phyloP scores from a whole-genome alignment of 2,113 vertebrate genomes.

The Microtus pennsylvanicus region DNA sequence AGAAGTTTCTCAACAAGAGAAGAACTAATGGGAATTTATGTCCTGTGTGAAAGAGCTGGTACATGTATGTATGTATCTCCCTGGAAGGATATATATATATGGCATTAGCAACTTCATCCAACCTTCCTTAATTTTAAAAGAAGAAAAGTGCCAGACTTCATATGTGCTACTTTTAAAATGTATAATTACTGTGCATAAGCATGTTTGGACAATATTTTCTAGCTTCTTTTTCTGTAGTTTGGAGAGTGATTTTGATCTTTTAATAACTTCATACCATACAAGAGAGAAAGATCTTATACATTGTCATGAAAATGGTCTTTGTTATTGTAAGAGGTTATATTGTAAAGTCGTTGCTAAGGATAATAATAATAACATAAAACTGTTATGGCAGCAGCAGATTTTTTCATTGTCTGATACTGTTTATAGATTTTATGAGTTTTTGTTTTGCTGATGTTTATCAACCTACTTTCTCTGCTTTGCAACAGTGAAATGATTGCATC shows the following conservation, averaged over 20 bases:
- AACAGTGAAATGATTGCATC: neutral
- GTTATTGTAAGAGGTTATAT: constrained; percentile 35
- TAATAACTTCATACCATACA: constrained; percentile 40
- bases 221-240: constrained; percentile 16
- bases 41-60: neutral
- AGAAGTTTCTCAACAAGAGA: neutral
- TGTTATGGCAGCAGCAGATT: neutral
- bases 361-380: constrained; percentile 8
- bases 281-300: constrained; percentile 59
- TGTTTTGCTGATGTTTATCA: neutral
- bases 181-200: neutral
- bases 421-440: neutral
- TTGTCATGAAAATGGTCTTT: constrained; percentile 81
- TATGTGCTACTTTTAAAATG: neutral
- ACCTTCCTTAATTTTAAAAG: constrained; percentile 36
- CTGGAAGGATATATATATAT: too few species aligned
- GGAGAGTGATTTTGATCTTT: neutral
- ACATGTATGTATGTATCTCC: too few species aligned
- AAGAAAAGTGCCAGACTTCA: neutral
- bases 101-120: too few species aligned
- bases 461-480: constrained; percentile 4
- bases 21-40: neutral
- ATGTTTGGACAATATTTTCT: neutral
- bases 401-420: neutral
- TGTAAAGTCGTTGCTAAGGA: constrained; percentile 48